Evolutionary conservation across 2,888 invertebrate species (phyloP), one percentile per base, ranked within the genome.

Genomic region (Acanthacorydalis orientalis): DNA sequence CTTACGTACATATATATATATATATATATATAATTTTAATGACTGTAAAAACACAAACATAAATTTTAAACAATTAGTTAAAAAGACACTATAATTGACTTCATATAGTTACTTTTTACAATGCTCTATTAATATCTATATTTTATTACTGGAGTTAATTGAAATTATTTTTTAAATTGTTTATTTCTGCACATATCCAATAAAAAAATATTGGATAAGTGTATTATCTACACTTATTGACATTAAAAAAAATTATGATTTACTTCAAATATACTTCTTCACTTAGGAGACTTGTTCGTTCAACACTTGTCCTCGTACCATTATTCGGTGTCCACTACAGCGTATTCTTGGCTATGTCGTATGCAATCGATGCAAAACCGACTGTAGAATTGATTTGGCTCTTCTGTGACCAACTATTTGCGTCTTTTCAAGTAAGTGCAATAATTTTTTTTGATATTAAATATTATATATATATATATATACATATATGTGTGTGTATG

Each of bases 261-360:
- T n/a, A n/a, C 8, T 38, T 38, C 8, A 1, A 15, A 38, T 3
- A 31, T 40, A n/a, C n/a, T 10, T 23, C 32, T 46, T 45, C 48
- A 55, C 59, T 37, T 53, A 78, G 78, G 54, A 71, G 73, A 56
- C 67, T 78, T 63, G 71, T 77, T 10, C 72, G 73, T 53, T 78
- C 80, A 1, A 80, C 78, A 0, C 58, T 79, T 49, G 75, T 79
- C 10, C 62, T 80, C 44, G 72, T 80, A n/a, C 78, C 78, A 0
- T 64, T 80, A 8, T 79, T 79, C 57, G 80, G 78, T 2, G 75
- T 77, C 7, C 79, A 79, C 52, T 78, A 77, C 55, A 68, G 70
- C 4, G 60, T 78, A 12, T 75, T 78, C 35, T 58, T 76, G 15
- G 66, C 70, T 8, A 63, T 78, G 52, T 69, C 69, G 6, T 68